These are phyloP conservation scores for Plectus sambesii DNA, from an alignment of 1,140 invertebrate species.

Conservation along the genomic window DNA sequence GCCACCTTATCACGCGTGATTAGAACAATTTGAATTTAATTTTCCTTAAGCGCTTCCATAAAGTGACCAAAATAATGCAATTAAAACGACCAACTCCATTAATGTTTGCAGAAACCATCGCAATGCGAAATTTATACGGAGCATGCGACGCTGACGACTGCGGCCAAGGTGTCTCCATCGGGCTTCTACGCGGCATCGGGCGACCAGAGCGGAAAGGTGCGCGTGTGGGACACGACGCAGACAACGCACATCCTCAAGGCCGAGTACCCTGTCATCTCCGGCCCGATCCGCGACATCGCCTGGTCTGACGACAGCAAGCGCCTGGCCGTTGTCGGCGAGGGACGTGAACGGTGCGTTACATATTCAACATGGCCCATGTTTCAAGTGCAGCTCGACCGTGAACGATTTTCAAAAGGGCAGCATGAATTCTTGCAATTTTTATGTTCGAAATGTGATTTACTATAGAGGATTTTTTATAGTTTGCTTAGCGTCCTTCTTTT, in stretches of 20 bases:
- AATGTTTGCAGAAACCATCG: slow-evolving; percentile 64
- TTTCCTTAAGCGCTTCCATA: too few species aligned
- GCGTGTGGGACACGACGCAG: slow-evolving; percentile 97
- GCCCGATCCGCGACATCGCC: slow-evolving; percentile 85
- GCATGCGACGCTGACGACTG: slow-evolving; percentile 82
- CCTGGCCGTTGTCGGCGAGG: slow-evolving; percentile 90
- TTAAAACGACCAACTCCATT: too few species aligned
- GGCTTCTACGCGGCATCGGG: slow-evolving; percentile 97
- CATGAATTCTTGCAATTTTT: too few species aligned
- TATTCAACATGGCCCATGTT: neutral
- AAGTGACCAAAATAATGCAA: too few species aligned
- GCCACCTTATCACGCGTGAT: too few species aligned
- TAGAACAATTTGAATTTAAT: too few species aligned
- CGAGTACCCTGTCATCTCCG: slow-evolving; percentile 89
- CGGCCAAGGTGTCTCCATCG: slow-evolving; percentile 94
- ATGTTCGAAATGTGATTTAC: too few species aligned
- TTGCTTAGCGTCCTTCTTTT: too few species aligned
- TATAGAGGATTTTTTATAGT: too few species aligned
- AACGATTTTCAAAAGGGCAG: too few species aligned
- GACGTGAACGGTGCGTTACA: slow-evolving; percentile 68
- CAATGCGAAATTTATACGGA: slow-evolving; percentile 91
- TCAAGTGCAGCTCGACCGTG: neutral
- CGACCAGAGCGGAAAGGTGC: slow-evolving; percentile 82
- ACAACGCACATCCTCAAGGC: slow-evolving; percentile 94
- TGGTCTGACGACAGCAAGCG: slow-evolving; percentile 92